Evolutionary conservation across 2,888 invertebrate species (phyloP), one percentile per base, ranked within the genome.

Genomic region (Netelia fuscicornis): DNA sequence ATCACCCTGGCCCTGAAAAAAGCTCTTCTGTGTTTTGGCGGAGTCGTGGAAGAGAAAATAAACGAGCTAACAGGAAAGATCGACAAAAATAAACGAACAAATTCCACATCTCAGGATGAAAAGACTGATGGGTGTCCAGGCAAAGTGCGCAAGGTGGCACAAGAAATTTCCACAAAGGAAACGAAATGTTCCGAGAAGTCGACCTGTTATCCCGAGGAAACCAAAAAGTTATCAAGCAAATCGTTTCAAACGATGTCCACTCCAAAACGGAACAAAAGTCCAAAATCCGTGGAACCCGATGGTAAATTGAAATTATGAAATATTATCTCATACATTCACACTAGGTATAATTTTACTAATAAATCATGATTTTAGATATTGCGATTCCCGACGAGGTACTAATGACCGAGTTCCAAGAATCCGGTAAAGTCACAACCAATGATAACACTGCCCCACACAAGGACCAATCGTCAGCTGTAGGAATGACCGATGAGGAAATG

Each of bases 1-100:
- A 86, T 89, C 17, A 80, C 86, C 10, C 87, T 88, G 74, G 90
- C 89, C 2, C 87, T 91, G 58, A 89, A 82, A 30, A 91, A 87
- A 78, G 84, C 86, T 25, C 76, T 91, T 0, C 65, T 87, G 3
- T 91, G 89, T 54, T 91, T 91, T 76, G 88, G 88, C 10, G 76
- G 71, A 0, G 65, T 75, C 10, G 68, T 89, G 10, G 85, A 84
- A 25, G 67, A 30, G 2, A 84, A 86, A 23, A 71, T 89, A 54
- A 76, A 79, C 11, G 81, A 81, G 13, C 13, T 85, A 6, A 6
- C 42, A 0, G 25, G 5, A n/a, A 44, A 42, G 17, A 56, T 10
- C 8, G 17, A 58, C 23, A 75, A 64, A 70, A 56, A 2, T 9
- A 67, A 20, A 54, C 67, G 62, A 42, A 72, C 80, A 8, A 25